phyloP scores from a whole-genome alignment of 2,113 vertebrate species.

The Crotophaga sulcirostris region DNA sequence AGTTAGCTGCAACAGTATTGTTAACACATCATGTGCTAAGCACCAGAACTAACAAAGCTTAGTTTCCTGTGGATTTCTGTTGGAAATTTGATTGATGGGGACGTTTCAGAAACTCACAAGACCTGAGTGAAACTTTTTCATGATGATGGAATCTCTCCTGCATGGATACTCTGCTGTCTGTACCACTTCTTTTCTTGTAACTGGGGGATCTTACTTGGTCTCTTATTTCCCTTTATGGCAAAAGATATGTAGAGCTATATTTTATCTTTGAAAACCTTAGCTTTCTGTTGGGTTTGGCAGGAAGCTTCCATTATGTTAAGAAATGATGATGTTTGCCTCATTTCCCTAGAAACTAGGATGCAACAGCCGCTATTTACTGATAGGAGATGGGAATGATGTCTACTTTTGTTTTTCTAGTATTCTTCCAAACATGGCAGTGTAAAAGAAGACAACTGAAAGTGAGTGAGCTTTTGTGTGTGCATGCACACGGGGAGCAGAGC shows the following conservation, averaged over 20 bases:
- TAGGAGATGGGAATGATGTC: background rate
- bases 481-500: accelerated
- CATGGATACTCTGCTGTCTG: background rate
- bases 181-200: background rate
- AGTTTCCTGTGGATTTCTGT: background rate
- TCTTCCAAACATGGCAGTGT: background rate
- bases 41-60: background rate
- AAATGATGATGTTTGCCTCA: background rate
- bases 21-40: background rate
- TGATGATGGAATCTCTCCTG: background rate
- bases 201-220: background rate
- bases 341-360: background rate
- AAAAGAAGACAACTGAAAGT: background rate
- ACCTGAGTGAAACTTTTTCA: background rate
- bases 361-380: background rate
- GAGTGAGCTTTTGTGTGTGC: accelerated
- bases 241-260: background rate
- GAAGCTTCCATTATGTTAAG: background rate
- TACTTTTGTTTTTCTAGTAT: background rate
- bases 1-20: background rate
- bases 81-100: background rate
- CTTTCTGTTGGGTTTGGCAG: background rate
- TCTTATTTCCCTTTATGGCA: background rate
- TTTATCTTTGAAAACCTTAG: background rate
- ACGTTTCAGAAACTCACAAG: background rate